Conservation (phyloP, 2,113 vertebrate genomes). For the Alouatta palliata region DNA sequence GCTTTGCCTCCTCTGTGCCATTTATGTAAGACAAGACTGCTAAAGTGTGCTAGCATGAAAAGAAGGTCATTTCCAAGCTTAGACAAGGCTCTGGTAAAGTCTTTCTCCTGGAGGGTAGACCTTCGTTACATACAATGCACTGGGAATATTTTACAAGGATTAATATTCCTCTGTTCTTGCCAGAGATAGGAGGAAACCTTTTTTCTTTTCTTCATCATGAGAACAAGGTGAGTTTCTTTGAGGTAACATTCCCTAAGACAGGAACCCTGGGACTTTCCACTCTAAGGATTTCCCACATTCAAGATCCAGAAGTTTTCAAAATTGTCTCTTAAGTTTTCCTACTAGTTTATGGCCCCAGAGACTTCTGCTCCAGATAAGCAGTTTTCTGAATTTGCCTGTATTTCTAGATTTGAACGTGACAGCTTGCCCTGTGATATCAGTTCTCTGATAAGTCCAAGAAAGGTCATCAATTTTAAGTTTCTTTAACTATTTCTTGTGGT, state of each 20-base stretch:
- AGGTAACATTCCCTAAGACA: neutral
- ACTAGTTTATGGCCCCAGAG: neutral
- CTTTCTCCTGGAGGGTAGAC: neutral
- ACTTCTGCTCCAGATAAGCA: neutral
- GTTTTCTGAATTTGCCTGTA: neutral
- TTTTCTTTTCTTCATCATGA: neutral
- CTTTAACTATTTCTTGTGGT: neutral
- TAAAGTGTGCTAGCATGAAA: neutral
- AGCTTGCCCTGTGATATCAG: neutral
- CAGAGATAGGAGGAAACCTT: neutral
- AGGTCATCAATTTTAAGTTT: neutral
- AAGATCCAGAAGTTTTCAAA: neutral
- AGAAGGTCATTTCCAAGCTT: neutral
- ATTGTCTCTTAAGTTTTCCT: neutral
- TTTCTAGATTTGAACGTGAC: neutral
- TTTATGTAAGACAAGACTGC: neutral
- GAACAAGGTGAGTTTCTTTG: neutral
- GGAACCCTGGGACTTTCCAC: neutral
- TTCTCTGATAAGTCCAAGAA: neutral
- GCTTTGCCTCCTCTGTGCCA: neutral
- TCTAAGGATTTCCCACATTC: neutral
- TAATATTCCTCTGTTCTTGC: neutral
- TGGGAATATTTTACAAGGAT: neutral
- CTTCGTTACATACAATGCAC: neutral
- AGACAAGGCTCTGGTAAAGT: neutral